These are phyloP conservation scores for Caenorhabditis becei DNA, from an alignment of 2,888 invertebrate species.

Conservation along the genomic window DNA sequence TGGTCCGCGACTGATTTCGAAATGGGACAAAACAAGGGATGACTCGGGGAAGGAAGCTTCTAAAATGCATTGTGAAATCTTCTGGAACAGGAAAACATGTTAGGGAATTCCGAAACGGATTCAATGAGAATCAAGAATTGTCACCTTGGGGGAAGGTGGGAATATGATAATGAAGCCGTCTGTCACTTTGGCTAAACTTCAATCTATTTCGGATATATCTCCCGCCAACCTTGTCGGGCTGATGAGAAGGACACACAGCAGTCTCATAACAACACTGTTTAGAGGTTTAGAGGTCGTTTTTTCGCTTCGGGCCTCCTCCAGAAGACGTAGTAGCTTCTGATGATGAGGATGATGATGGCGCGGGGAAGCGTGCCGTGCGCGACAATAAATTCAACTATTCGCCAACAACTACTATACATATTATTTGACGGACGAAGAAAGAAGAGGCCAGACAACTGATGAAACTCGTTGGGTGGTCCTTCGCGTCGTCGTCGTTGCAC, in stretches of 20 bases:
- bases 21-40: conserved; percentile 6
- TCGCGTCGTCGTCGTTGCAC: conserved; percentile 44
- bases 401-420: conserved; percentile 25
- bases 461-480: conserved; percentile 61
- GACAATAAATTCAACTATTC: conserved; percentile 33
- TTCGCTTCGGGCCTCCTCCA: neutral
- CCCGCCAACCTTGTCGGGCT: neutral
- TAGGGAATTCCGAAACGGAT: neutral
- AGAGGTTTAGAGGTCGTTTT: conserved; percentile 13
- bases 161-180: conserved; percentile 52
- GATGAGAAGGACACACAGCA: conserved; percentile 12
- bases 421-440: conserved; percentile 29
- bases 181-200: conserved; percentile 46
- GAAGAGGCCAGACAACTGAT: conserved; percentile 33
- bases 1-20: conserved; percentile 17
- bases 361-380: neutral
- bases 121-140: neutral
- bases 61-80: neutral
- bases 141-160: conserved; percentile 11
- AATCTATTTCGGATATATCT: conserved; percentile 10
- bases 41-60: neutral
- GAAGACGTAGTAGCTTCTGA: conserved; percentile 3
- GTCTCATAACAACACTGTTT: conserved; percentile 21
- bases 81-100: neutral
- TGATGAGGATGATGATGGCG: neutral